Evolutionary conservation across 2,113 vertebrate genomes (phyloP).

Genomic region (Pungitius pungitius): DNA sequence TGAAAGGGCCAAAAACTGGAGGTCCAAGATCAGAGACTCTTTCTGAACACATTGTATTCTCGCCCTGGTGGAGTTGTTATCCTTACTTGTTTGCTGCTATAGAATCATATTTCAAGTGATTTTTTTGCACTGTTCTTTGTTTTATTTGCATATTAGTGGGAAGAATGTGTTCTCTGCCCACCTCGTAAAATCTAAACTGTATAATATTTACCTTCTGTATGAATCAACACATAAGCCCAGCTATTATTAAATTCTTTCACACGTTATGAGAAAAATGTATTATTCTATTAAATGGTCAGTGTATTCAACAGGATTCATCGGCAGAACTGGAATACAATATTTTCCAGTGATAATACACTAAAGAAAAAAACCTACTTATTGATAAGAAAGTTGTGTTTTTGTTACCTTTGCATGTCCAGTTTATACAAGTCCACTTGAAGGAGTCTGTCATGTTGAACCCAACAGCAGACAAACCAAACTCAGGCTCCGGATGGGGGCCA

Average conservation of each 20-base stretch:
- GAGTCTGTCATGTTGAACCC: not conserved
- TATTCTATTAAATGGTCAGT: not conserved
- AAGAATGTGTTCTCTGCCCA: slow-evolving; percentile 22
- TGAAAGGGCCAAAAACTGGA: slow-evolving; percentile 82
- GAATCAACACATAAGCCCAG: not conserved
- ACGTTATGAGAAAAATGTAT: not conserved
- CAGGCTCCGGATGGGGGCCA: too few species aligned
- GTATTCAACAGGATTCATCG: not conserved
- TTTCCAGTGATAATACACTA: not conserved
- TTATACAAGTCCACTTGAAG: not conserved
- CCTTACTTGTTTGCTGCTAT: not conserved
- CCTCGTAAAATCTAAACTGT: slow-evolving; percentile 23
- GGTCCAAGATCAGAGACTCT: slow-evolving; percentile 76
- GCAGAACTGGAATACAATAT: not conserved
- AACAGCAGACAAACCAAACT: not conserved
- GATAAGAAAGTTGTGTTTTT: not conserved
- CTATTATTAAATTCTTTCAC: not conserved
- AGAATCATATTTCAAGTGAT: not conserved
- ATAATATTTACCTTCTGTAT: slow-evolving; percentile 24
- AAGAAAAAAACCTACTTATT: not conserved
- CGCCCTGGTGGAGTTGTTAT: not conserved
- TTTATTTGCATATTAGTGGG: not conserved
- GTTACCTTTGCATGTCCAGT: not conserved
- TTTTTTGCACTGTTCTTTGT: not conserved
- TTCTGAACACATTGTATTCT: slow-evolving; percentile 19